A percentile compares a stretch with the other conserved stretches of the same genome.
Conservation (phyloP, 2,113 vertebrate species). For the Melanotaenia duboulayi region DNA sequence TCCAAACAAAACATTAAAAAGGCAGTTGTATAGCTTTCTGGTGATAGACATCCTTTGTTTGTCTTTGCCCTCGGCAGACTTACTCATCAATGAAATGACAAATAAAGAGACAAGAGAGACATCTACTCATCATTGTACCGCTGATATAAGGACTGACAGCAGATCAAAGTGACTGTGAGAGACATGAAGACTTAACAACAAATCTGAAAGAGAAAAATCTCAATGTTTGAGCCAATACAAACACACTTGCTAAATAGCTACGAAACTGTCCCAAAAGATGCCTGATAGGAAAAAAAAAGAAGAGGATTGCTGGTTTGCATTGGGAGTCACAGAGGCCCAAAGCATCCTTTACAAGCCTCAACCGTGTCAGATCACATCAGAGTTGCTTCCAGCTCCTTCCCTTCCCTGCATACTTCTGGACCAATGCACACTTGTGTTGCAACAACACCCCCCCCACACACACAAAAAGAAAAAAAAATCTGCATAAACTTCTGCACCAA, state of each 20-base stretch:
- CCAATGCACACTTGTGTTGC: constrained; percentile 16
- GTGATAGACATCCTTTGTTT: constrained; percentile 36
- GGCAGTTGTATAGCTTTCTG: neutral
- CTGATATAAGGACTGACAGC: constrained; percentile 16
- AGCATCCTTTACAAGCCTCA: constrained; percentile 66
- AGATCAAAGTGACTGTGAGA: neutral
- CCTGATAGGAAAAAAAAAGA: constrained; percentile 3
- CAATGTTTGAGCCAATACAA: constrained; percentile 15
- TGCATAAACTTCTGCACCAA: constrained; percentile 1
- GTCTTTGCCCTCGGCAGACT: constrained; percentile 51
- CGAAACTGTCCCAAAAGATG: constrained; percentile 27
- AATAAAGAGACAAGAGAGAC: constrained; percentile 29
- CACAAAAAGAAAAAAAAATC: constrained; percentile 18
- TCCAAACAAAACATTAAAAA: neutral
- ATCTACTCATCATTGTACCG: constrained; percentile 11
- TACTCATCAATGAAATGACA: constrained; percentile 34
- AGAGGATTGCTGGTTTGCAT: constrained; percentile 30
- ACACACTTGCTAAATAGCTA: constrained; percentile 32
- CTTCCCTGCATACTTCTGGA: constrained; percentile 31
- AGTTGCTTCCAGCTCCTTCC: constrained; percentile 54
- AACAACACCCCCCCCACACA: too few species aligned
- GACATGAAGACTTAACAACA: neutral
- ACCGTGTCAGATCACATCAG: constrained; percentile 78
- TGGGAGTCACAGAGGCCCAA: constrained; percentile 50
- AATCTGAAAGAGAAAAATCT: neutral